A percentile compares a stretch with the other conserved stretches of the same genome.
phyloP scores from a whole-genome alignment of 2,113 vertebrate species.

The Pseudolaguvia tuberculata region DNA sequence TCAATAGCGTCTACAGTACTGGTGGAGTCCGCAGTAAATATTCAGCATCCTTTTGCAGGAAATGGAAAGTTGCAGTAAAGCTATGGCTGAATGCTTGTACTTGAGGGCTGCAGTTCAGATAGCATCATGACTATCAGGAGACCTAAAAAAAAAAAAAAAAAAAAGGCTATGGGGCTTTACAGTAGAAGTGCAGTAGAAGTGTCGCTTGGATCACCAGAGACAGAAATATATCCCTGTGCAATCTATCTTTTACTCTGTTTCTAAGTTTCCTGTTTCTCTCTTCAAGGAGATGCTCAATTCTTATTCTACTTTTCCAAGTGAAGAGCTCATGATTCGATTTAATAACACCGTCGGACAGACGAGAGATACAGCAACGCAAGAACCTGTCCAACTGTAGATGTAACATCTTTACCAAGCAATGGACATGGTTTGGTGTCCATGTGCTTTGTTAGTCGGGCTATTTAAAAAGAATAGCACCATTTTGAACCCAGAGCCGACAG shows the following conservation, averaged over 20 bases:
- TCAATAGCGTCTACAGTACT: background rate
- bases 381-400: conserved; percentile 26
- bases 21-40: conserved; percentile 22
- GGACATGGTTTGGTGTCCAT: no score
- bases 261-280: background rate
- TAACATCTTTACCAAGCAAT: conserved; percentile 33
- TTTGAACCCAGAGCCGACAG: no score
- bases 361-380: conserved; percentile 9
- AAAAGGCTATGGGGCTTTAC: background rate
- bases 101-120: conserved; percentile 8
- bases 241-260: background rate
- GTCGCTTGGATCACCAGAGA: conserved; percentile 1
- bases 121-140: conserved; percentile 17
- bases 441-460: no score
- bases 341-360: conserved; percentile 15
- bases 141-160: no score
- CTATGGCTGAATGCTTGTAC: conserved; percentile 11
- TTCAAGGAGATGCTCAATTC: conserved; percentile 38
- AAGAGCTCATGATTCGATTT: conserved; percentile 45
- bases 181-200: conserved; percentile 15
- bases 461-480: no score
- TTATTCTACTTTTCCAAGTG: conserved; percentile 37
- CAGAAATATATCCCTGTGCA: conserved; percentile 21
- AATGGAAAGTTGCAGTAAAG: background rate
- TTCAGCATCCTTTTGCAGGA: background rate